A percentile compares a stretch with the other conserved stretches of the same genome.
phyloP scores from a whole-genome alignment of 2,113 vertebrate species.

The Tragelaphus scriptus region DNA sequence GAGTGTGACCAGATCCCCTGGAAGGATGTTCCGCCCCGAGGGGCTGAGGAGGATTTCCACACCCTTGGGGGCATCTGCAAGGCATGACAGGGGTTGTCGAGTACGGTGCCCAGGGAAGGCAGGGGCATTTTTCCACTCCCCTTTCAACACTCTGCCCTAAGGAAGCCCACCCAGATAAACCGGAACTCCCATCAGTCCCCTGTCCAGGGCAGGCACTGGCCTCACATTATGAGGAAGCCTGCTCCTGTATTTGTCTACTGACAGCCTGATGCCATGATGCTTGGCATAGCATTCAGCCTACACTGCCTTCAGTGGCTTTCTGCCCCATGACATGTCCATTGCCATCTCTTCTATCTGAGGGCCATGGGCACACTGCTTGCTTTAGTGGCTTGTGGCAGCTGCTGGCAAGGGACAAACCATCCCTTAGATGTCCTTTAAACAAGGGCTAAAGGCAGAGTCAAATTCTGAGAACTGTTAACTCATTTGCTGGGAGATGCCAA shows the following conservation, averaged over 20 bases:
- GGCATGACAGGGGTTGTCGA: fast-evolving
- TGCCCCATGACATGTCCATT: background rate
- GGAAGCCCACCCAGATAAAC: background rate
- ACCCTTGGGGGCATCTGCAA: conserved; percentile 75
- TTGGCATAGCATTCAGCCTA: background rate
- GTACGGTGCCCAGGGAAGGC: too few species aligned
- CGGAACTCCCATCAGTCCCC: background rate
- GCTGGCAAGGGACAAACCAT: background rate
- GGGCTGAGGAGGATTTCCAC: conserved; percentile 32
- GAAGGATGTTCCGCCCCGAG: conserved; percentile 56
- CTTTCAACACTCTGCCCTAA: background rate
- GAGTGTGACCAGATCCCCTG: conserved; percentile 68
- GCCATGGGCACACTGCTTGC: background rate
- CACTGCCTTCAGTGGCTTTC: background rate
- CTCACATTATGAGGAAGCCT: background rate
- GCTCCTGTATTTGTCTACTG: background rate
- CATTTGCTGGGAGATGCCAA: background rate
- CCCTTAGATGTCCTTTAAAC: too few species aligned
- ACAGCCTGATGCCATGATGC: background rate
- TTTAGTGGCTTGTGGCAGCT: background rate
- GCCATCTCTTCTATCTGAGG: background rate
- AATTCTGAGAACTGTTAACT: background rate
- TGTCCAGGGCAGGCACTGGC: background rate
- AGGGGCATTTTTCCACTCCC: background rate
- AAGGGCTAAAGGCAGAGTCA: background rate